phyloP scores from a whole-genome alignment of 2,888 invertebrate species.

The Temnothorax rugatulus region DNA sequence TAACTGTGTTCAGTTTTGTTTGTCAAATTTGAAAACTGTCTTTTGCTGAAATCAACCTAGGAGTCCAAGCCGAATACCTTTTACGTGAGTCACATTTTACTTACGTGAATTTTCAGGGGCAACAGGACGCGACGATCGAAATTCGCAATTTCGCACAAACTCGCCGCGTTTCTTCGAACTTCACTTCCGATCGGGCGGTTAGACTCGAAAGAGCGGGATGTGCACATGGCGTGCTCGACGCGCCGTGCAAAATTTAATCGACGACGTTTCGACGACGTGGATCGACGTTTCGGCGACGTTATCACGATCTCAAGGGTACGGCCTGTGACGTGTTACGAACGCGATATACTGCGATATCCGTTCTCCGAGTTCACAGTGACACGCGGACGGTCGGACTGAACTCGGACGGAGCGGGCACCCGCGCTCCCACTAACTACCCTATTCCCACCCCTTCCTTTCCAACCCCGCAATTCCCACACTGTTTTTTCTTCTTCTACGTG shows the following conservation, averaged over 20 bases:
- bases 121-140: not conserved
- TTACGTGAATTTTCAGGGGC: slow-evolving; percentile 36
- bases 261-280: slow-evolving; percentile 11
- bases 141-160: slow-evolving; percentile 16
- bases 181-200: slow-evolving; percentile 53
- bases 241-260: slow-evolving; percentile 9
- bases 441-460: slow-evolving; percentile 9
- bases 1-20: not conserved
- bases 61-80: not conserved
- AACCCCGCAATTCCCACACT: not conserved
- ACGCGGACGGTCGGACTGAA: slow-evolving; percentile 80
- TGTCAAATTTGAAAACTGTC: not conserved
- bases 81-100: not conserved
- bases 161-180: slow-evolving; percentile 32
- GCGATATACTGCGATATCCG: slow-evolving; percentile 66
- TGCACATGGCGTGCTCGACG: slow-evolving; percentile 39
- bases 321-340: not conserved
- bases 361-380: slow-evolving; percentile 77
- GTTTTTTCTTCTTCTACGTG: slow-evolving; percentile 14
- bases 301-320: not conserved
- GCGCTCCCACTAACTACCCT: slow-evolving; percentile 36
- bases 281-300: not conserved
- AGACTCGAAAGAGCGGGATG: not conserved
- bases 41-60: not conserved
- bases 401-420: slow-evolving; percentile 70